A percentile compares a stretch with the other conserved stretches of the same genome.
phyloP scores from a whole-genome alignment of 2,113 vertebrate genomes.

The Climacteris rufus region DNA sequence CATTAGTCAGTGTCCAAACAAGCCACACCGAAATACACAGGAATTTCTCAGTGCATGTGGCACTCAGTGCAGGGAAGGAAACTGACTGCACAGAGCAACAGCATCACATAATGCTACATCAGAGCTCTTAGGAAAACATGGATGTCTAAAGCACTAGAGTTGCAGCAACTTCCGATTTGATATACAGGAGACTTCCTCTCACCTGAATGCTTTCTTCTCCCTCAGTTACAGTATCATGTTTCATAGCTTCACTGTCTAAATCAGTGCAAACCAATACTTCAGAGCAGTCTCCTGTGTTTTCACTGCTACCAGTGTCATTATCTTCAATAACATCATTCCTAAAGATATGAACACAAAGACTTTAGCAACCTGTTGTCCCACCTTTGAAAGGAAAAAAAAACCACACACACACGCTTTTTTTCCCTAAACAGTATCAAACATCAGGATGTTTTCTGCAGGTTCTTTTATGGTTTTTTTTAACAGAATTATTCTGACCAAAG shows the following conservation, averaged over 20 bases:
- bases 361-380: background rate
- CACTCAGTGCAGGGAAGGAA: background rate
- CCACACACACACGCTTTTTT: background rate
- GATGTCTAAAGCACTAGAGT: background rate
- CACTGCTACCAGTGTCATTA: constrained; percentile 67
- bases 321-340: constrained; percentile 75
- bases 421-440: background rate
- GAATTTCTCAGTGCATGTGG: accelerated
- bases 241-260: constrained; percentile 69
- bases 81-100: background rate
- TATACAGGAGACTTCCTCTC: constrained; percentile 13
- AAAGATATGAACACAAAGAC: background rate
- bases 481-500: background rate
- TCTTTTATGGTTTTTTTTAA: background rate
- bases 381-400: background rate
- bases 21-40: background rate
- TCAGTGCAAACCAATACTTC: constrained; percentile 68
- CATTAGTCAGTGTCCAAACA: background rate
- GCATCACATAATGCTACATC: accelerated
- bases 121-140: background rate
- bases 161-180: background rate
- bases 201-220: constrained; percentile 75
- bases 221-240: constrained; percentile 66
- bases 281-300: constrained; percentile 66
- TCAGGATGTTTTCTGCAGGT: too few relatives aligned